phyloP scores from a whole-genome alignment of 1,140 invertebrate species.

The Rhynchophorus ferrugineus region DNA sequence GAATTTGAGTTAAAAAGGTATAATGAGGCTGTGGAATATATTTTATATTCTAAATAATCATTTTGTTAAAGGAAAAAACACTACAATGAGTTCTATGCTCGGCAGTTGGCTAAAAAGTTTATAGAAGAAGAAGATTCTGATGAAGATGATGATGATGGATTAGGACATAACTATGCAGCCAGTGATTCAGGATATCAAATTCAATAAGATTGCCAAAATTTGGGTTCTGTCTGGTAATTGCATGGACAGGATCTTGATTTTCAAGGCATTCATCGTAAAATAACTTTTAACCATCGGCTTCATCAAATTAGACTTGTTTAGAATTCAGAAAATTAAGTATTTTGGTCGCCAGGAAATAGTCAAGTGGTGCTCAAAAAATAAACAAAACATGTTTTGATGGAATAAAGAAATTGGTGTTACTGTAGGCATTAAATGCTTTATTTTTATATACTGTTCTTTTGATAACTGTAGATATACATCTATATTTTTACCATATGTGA shows the following conservation, averaged over 20 bases:
- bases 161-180: no score
- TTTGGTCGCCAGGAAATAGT: neutral
- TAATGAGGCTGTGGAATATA: neutral
- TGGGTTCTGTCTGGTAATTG: no score
- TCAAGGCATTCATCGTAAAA: no score
- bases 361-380: neutral
- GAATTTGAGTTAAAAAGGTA: conserved; percentile 75
- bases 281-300: no score
- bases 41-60: neutral
- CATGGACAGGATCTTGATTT: no score
- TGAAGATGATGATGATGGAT: conserved; percentile 55
- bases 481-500: neutral
- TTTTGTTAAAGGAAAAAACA: conserved; percentile 67
- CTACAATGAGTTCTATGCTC: conserved; percentile 94
- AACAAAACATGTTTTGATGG: neutral
- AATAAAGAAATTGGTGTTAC: neutral
- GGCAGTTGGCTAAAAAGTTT: conserved; percentile 81
- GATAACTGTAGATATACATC: no score
- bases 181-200: no score
- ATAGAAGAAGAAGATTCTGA: conserved; percentile 86
- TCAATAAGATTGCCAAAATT: no score
- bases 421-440: neutral
- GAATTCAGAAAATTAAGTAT: no score
- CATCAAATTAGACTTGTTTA: no score
- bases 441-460: no score